Percentiles rank a stretch among this genome's conserved stretches.
These are phyloP conservation scores for Cheirogaleus major DNA, from an alignment of 2,797 vertebrate species.

Conservation along the genomic window DNA sequence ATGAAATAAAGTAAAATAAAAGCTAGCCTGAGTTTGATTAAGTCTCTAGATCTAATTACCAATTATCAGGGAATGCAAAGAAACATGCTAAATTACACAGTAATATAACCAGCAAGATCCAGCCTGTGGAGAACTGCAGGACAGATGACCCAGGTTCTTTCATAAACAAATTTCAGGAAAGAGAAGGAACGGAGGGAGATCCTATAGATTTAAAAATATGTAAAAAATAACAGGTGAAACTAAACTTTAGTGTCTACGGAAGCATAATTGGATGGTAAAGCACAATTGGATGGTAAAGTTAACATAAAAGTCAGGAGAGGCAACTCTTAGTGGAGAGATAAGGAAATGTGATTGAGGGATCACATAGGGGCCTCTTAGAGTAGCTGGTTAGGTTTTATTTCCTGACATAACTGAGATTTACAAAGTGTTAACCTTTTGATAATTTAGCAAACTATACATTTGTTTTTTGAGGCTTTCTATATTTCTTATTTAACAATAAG, in stretches of 20 bases:
- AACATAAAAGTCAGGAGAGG: not conserved
- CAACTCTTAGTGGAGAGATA: not conserved
- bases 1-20: not conserved
- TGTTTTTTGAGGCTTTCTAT: not conserved
- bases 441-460: not conserved
- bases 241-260: not conserved
- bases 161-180: not conserved
- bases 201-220: not conserved
- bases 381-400: not conserved
- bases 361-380: rapidly evolving
- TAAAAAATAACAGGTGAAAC: not conserved
- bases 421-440: not conserved
- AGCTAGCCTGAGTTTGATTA: not conserved
- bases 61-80: not conserved
- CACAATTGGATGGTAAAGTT: not conserved
- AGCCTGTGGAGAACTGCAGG: not conserved
- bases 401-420: not conserved
- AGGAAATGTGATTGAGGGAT: not conserved
- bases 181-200: not conserved
- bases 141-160: not conserved
- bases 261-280: not conserved
- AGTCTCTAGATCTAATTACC: not conserved
- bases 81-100: not conserved
- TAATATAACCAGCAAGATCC: not conserved
- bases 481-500: not conserved